Base-by-base conservation (phyloP, 2,888 invertebrate genomes). In the Protodeltote pygarga region DNA sequence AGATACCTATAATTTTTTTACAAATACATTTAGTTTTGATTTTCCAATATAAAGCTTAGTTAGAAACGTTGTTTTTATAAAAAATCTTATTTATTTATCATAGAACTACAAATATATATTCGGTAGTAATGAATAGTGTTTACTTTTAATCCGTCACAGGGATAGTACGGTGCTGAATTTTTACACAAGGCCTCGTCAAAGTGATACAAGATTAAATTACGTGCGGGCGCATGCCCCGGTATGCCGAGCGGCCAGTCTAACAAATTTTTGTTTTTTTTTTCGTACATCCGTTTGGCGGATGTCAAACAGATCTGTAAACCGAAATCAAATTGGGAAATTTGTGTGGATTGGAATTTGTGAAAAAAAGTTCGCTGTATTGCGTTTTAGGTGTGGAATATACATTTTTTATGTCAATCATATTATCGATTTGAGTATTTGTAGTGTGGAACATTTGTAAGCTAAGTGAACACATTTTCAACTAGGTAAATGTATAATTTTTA, bases 241-340 rank as follows among this genome's bases (percentile, higher is more conserved):
- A 69, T 64, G 68, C 48, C 67, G 57, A 66, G 57, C 45, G 63
- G 63, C 49, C 65, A 67, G 62, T 72, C 76, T 72, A 70, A 73
- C 71, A 61, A 63, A 46, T 47, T 73, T 73, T 76, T 79, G 72
- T 78, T 69, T 66, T 57, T 77, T 77, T 77, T 77, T 53, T 66
- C 65, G 66, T 75, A 72, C 79, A 78, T 83, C 82, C 86, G 83
- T 84, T 87, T 82, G 78, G 77, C 67, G 77, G 75, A 81, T 79
- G 80, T 85, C 88, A 87, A 87, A 89, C 81, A 83, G 79, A 83
- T 81, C 82, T 84, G 82, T 83, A 81, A 85, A 84, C 83, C 79
- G 74, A 83, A 83, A 79, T 75, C 75, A 79, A 85, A 82, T 84
- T 79, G 82, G 75, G 61, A 79, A 72, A 77, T 83, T 81, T 81